These are phyloP conservation scores for Geotrypetes seraphini DNA, from an alignment of 2,797 vertebrate species.

Conservation along the genomic window DNA sequence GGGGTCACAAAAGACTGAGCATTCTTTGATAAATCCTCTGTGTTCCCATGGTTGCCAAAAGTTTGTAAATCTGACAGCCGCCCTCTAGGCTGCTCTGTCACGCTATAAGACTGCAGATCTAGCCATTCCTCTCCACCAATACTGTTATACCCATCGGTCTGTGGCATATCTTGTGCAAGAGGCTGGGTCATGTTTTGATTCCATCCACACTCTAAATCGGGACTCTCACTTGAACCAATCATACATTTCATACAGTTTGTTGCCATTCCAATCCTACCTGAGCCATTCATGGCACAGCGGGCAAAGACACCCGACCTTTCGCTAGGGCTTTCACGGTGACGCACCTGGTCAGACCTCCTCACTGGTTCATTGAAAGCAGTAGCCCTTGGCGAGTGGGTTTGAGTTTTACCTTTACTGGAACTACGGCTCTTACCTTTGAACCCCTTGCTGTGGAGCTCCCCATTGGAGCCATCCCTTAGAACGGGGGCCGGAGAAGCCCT, in stretches of 20 bases:
- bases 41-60: slow-evolving; percentile 19
- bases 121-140: slow-evolving; percentile 32
- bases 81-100: slow-evolving; percentile 28
- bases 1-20: slow-evolving; percentile 27
- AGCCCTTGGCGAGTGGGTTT: slow-evolving; percentile 35
- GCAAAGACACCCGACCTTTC: slow-evolving; percentile 61
- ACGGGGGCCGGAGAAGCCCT: slow-evolving; percentile 22
- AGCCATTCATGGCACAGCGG: slow-evolving; percentile 67
- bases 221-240: slow-evolving; percentile 69
- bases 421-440: slow-evolving; percentile 82
- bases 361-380: slow-evolving; percentile 66
- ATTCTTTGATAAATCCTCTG: slow-evolving; percentile 29
- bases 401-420: slow-evolving; percentile 37
- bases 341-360: slow-evolving; percentile 54
- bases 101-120: slow-evolving; percentile 33
- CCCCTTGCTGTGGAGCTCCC: slow-evolving; percentile 56
- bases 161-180: not conserved
- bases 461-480: slow-evolving; percentile 44
- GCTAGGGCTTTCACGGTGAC: slow-evolving; percentile 45
- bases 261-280: slow-evolving; percentile 73
- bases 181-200: slow-evolving; percentile 26
- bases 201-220: slow-evolving; percentile 62
- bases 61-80: slow-evolving; percentile 14
- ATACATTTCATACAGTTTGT: slow-evolving; percentile 87
- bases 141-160: slow-evolving; percentile 24